These are phyloP conservation scores for Sciurus carolinensis DNA, from an alignment of 2,797 vertebrate genomes.

Conservation along the genomic window DNA sequence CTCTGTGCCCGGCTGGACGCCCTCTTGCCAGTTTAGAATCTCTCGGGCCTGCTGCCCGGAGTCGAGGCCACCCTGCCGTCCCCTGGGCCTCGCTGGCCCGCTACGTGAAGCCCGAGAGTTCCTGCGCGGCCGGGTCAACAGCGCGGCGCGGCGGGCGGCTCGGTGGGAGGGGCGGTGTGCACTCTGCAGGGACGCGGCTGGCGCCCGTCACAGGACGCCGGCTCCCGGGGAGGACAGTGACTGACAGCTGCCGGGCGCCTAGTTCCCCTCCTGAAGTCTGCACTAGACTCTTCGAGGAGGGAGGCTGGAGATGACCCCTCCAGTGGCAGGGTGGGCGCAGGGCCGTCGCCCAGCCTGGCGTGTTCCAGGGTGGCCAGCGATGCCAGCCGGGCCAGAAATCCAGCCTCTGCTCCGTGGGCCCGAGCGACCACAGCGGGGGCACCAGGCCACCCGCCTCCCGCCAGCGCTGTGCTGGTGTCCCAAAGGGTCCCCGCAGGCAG, in stretches of 20 bases:
- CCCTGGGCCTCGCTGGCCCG: not conserved
- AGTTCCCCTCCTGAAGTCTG: constrained; percentile 13
- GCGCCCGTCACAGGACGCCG: constrained; percentile 48
- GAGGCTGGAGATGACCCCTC: not conserved
- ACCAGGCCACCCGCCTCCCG: accelerated
- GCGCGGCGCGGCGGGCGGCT: constrained; percentile 55
- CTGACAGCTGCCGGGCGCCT: not conserved
- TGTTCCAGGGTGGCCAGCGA: not conserved
- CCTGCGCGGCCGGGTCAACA: not conserved
- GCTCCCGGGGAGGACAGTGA: not conserved
- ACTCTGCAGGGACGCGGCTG: constrained; percentile 66
- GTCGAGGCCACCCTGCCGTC: not conserved
- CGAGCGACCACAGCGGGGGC: too few relatives aligned
- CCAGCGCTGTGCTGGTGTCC: not conserved
- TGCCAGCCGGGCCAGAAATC: too few relatives aligned
- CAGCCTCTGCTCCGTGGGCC: not conserved
- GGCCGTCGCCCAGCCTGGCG: not conserved
- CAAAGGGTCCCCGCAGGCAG: not conserved
- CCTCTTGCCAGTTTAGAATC: not conserved
- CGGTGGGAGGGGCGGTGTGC: constrained; percentile 37
- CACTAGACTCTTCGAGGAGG: not conserved
- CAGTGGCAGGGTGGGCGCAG: too few relatives aligned
- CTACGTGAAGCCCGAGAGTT: constrained; percentile 72
- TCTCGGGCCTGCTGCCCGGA: not conserved
- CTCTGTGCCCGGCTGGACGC: not conserved